phyloP scores from a whole-genome alignment of 2,113 vertebrate species.

The Talpa occidentalis region DNA sequence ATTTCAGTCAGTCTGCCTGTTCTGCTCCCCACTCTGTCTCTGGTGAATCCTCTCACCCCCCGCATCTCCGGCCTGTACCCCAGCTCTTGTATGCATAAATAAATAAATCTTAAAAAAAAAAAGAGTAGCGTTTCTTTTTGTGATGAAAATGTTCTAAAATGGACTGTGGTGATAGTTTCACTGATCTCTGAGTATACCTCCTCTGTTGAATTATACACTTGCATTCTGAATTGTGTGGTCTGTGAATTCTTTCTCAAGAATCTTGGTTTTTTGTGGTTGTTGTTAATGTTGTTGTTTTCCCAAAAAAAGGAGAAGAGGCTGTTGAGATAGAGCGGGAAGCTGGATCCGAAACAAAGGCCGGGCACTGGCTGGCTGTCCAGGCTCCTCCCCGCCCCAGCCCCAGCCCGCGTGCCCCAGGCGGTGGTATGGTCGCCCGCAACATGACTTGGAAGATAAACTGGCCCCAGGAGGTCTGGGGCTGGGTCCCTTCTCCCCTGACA shows the following conservation, averaged over 20 bases:
- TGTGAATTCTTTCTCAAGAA: slow-evolving; percentile 31
- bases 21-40: too few relatives aligned
- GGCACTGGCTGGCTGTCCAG: neutral
- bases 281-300: too few relatives aligned
- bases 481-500: slow-evolving; percentile 82
- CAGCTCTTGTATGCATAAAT: too few relatives aligned
- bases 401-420: neutral
- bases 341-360: slow-evolving; percentile 57
- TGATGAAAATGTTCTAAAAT: neutral
- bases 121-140: slow-evolving; percentile 26
- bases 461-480: slow-evolving; percentile 68
- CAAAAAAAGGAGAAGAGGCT: neutral
- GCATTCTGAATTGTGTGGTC: neutral
- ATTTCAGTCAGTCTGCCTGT: too few relatives aligned
- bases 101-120: too few relatives aligned
- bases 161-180: neutral
- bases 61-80: too few relatives aligned
- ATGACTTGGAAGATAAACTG: slow-evolving; percentile 65
- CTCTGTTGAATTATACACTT: neutral
- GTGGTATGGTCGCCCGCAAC: slow-evolving; percentile 45
- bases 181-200: neutral
- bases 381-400: slow-evolving; percentile 26
- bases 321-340: slow-evolving; percentile 11
- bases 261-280: slow-evolving; percentile 21
- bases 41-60: too few relatives aligned